Percentiles rank a stretch among this genome's conserved stretches.
Evolutionary conservation across 2,888 invertebrate species (phyloP).

Genomic region (Herminia tarsipennalis): DNA sequence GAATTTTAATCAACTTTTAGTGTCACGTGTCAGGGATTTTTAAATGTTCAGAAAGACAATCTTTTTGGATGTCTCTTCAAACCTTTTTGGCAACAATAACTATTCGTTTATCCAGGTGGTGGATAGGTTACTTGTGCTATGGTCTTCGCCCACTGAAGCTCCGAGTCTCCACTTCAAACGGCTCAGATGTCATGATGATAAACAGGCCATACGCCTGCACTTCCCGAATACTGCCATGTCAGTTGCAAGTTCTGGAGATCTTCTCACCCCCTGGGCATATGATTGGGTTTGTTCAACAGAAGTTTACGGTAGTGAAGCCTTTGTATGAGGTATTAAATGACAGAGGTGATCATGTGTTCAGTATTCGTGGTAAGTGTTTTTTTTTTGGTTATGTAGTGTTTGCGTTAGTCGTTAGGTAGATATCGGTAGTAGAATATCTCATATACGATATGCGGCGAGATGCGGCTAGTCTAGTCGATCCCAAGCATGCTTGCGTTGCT

Average conservation of each 20-base stretch:
- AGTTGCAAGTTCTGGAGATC: conserved; percentile 89
- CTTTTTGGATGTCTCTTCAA: background rate
- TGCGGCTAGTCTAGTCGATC: too few species aligned
- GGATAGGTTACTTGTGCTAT: conserved; percentile 75
- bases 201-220: conserved; percentile 92
- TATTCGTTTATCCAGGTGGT: conserved; percentile 66
- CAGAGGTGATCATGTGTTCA: conserved; percentile 88
- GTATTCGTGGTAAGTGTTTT: conserved; percentile 87
- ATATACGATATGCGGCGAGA: too few species aligned
- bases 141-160: conserved; percentile 70
- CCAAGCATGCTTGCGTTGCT: too few species aligned
- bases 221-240: conserved; percentile 93
- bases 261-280: conserved; percentile 88
- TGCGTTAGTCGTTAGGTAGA: too few species aligned
- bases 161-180: conserved; percentile 56
- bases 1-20: too few species aligned
- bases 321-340: conserved; percentile 89
- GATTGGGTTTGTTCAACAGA: conserved; percentile 90
- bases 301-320: conserved; percentile 90
- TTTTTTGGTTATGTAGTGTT: too few species aligned
- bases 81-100: background rate
- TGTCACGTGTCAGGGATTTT: too few species aligned
- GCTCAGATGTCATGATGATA: conserved; percentile 89
- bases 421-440: too few species aligned
- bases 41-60: background rate